Conservation (phyloP, 2,888 invertebrate genomes). For the Pemphredon lugubris region DNA sequence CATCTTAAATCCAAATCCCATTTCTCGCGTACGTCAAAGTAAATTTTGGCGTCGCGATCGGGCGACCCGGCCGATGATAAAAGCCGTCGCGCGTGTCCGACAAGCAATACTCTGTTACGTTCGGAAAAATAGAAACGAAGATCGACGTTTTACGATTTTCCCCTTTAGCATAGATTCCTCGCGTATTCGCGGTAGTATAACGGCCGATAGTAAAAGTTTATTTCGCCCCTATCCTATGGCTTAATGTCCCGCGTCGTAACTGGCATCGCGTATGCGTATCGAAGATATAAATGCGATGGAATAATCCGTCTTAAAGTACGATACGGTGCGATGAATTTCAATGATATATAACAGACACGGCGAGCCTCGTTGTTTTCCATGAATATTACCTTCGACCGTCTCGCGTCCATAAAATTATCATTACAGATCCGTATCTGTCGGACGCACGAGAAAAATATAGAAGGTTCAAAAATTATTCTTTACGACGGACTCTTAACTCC, state of each 20-base stretch:
- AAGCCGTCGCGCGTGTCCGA: not conserved
- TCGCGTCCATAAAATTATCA: too few species aligned
- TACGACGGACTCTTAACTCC: too few species aligned
- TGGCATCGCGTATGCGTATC: constrained; percentile 23
- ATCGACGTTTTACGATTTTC: not conserved
- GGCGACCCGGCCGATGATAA: not conserved
- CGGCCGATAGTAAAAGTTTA: constrained; percentile 26
- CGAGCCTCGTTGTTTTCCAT: too few species aligned
- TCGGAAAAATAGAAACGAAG: not conserved
- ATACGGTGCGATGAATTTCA: too few species aligned
- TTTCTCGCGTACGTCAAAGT: constrained; percentile 17
- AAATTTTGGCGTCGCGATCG: constrained; percentile 39
- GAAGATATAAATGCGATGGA: constrained; percentile 21
- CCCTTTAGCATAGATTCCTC: not conserved
- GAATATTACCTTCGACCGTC: not conserved
- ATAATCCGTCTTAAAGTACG: constrained; percentile 32
- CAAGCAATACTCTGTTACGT: not conserved
- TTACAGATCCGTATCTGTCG: too few species aligned
- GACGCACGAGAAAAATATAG: too few species aligned
- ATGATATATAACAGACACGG: too few species aligned
- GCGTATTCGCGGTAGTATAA: not conserved
- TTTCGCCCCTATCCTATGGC: not conserved
- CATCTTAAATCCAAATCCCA: constrained; percentile 57
- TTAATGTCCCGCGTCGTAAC: constrained; percentile 24
- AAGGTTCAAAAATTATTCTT: too few species aligned